These are phyloP conservation scores for Conus betulinus DNA, from an alignment of 1,140 invertebrate species.

Conservation along the genomic window DNA sequence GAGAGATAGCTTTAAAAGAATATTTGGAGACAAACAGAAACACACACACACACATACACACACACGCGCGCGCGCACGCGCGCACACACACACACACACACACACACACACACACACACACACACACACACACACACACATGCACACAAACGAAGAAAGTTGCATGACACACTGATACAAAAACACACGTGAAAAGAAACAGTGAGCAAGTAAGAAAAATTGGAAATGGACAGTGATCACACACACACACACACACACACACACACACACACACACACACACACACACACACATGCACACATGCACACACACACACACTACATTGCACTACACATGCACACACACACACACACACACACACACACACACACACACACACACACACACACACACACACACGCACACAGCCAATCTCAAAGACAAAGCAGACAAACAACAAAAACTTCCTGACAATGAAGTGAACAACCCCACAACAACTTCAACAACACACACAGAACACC, in stretches of 20 bases:
- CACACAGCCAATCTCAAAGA: background rate
- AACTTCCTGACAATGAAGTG: slow-evolving; percentile 34
- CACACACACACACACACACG: too few species aligned
- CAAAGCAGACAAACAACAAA: slow-evolving; percentile 22
- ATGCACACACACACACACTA: too few species aligned
- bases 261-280: too few species aligned
- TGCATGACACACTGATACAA: too few species aligned
- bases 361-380: too few species aligned
- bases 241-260: slow-evolving; percentile 6
- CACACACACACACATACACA: background rate
- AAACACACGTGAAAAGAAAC: too few species aligned
- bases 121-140: background rate
- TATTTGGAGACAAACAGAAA: background rate
- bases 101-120: background rate
- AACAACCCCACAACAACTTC: slow-evolving; percentile 17
- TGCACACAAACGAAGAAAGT: background rate
- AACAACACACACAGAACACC: background rate
- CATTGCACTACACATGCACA: too few species aligned
- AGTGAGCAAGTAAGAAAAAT: background rate
- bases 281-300: too few species aligned
- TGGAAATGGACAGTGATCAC: background rate
- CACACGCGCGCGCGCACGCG: too few species aligned
- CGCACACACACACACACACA: background rate
- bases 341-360: too few species aligned
- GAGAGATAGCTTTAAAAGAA: background rate